Percentiles rank a stretch among this genome's conserved stretches.
Evolutionary conservation across 2,888 invertebrate genomes (phyloP).

Genomic region (Trachelus troglodyta): DNA sequence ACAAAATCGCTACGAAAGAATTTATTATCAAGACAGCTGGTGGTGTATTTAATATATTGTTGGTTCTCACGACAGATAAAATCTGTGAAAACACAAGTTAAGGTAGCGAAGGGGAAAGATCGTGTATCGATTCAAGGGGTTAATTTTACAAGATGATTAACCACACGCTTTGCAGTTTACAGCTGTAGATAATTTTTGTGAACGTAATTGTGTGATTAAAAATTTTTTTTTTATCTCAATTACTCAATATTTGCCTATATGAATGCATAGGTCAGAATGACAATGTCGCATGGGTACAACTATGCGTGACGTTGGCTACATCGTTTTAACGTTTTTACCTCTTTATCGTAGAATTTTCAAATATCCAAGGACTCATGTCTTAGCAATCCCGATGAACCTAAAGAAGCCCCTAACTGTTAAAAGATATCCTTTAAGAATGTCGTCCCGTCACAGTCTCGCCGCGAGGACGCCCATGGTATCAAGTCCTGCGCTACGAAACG

Average conservation of each 20-base stretch:
- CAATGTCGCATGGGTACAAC: not conserved
- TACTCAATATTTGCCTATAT: not conserved
- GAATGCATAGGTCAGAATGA: not conserved
- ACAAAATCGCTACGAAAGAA: not conserved
- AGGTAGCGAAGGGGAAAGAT: not conserved
- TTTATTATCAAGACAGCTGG: not conserved
- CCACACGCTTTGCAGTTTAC: not conserved
- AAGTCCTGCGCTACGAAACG: conserved; percentile 21
- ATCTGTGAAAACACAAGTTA: not conserved
- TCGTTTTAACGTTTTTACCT: not conserved
- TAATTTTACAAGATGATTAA: not conserved
- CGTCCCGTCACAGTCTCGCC: conserved; percentile 42
- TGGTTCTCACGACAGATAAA: not conserved
- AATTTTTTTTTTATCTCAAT: not conserved
- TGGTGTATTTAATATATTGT: not conserved
- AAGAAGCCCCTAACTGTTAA: conserved; percentile 19
- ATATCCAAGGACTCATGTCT: conserved; percentile 24
- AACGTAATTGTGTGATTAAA: not conserved
- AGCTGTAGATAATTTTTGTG: not conserved
- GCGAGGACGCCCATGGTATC: conserved; percentile 43
- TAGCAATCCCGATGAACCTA: conserved; percentile 21
- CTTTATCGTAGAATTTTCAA: conserved; percentile 19
- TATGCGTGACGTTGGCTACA: not conserved
- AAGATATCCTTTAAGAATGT: conserved; percentile 40
- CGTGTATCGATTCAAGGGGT: not conserved